Conservation (phyloP, 2,888 invertebrate species). For the Acleris laterana region DNA sequence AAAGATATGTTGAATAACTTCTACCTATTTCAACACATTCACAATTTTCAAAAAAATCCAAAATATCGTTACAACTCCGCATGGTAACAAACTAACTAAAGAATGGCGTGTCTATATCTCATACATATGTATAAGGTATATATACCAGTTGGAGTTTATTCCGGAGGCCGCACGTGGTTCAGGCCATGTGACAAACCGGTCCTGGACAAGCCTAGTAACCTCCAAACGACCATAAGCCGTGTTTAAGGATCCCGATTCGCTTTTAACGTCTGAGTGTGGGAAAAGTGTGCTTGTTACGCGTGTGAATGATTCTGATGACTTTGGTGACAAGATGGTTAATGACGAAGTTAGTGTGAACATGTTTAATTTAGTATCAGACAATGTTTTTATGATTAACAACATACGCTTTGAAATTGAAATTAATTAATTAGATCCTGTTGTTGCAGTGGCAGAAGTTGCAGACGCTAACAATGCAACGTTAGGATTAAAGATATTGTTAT, state of each 20-base stretch:
- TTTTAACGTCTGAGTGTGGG: conserved; percentile 56
- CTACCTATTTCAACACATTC: too few species aligned
- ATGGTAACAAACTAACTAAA: conserved; percentile 22
- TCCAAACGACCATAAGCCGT: conserved; percentile 75
- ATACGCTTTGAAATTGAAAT: too few species aligned
- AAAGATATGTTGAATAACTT: too few species aligned
- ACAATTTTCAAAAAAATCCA: background rate
- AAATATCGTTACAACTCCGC: conserved; percentile 15
- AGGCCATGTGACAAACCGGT: conserved; percentile 82
- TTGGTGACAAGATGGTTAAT: background rate
- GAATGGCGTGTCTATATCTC: conserved; percentile 24
- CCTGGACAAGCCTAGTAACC: conserved; percentile 78
- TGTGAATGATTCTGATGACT: conserved; percentile 40
- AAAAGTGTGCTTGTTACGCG: conserved; percentile 44
- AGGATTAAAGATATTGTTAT: too few species aligned
- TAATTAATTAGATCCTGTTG: too few species aligned
- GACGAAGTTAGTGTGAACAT: background rate
- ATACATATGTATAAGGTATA: conserved; percentile 35
- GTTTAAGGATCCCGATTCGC: conserved; percentile 63
- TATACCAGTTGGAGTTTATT: conserved; percentile 47
- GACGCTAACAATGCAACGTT: too few species aligned
- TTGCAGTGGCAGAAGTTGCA: background rate
- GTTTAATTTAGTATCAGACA: too few species aligned
- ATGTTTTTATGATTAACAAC: too few species aligned
- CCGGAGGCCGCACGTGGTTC: conserved; percentile 80